phyloP scores from a whole-genome alignment of 2,797 vertebrate genomes.

The Alca torda region DNA sequence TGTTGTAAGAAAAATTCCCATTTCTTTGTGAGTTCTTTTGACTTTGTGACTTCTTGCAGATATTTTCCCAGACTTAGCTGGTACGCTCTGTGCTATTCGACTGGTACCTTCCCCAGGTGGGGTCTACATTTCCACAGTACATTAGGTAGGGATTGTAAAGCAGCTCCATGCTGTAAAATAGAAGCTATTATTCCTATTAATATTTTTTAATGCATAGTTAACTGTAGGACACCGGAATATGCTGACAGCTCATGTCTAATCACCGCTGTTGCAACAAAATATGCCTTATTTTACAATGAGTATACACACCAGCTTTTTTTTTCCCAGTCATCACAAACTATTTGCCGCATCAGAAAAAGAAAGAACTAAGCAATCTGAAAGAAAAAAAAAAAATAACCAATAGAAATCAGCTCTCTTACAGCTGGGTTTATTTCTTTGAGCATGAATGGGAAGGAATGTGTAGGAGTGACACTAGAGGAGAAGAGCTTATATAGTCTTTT shows the following conservation, averaged over 20 bases:
- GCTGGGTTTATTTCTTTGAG: slow-evolving; percentile 11
- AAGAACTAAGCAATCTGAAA: background rate
- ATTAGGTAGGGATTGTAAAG: slow-evolving; percentile 5
- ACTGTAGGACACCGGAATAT: slow-evolving; percentile 1
- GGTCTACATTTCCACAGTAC: background rate
- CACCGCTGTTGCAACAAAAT: background rate
- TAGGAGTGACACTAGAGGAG: background rate
- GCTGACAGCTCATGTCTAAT: slow-evolving; percentile 7
- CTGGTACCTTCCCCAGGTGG: background rate
- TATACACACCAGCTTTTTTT: slow-evolving; percentile 9
- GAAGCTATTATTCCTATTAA: slow-evolving; percentile 46
- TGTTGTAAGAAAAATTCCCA: background rate
- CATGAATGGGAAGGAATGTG: background rate
- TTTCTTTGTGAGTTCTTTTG: background rate
- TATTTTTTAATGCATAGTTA: slow-evolving; percentile 51
- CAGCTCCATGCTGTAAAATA: background rate
- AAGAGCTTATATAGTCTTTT: slow-evolving; percentile 22
- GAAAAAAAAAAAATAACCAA: slow-evolving; percentile 3
- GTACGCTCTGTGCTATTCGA: rapidly evolving
- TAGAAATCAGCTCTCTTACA: slow-evolving; percentile 7
- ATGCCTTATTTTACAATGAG: background rate
- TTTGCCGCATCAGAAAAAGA: slow-evolving; percentile 2
- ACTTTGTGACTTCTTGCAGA: background rate
- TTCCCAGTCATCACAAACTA: slow-evolving; percentile 43
- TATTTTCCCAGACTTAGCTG: background rate